A percentile compares a stretch with the other conserved stretches of the same genome.
Conservation (phyloP, 35 echinoderm and acorn worm genomes). For the Amphiura filiformis region DNA sequence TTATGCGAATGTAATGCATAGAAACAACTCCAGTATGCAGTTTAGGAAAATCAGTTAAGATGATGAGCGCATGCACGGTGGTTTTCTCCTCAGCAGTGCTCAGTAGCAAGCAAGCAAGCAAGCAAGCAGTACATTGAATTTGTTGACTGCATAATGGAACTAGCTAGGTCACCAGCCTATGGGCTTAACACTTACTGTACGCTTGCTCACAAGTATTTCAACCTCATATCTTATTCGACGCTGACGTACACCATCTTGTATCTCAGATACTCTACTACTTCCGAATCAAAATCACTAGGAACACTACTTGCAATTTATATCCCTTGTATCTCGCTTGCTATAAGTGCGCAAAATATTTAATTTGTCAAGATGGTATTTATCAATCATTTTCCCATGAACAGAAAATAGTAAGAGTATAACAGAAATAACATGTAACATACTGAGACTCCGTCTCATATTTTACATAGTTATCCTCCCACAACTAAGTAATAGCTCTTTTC, state of each 20-base stretch:
- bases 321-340: neutral
- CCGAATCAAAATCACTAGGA: neutral
- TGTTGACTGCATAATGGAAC: neutral
- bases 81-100: neutral
- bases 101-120: neutral
- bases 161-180: constrained; percentile 9
- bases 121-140: neutral
- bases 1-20: too few relatives aligned
- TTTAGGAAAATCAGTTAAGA: too few relatives aligned
- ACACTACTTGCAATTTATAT: neutral
- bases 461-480: neutral
- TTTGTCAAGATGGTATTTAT: neutral
- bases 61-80: neutral
- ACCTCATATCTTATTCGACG: too few relatives aligned
- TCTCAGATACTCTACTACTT: neutral
- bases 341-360: neutral
- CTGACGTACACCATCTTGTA: neutral
- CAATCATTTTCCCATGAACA: too few relatives aligned
- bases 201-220: neutral
- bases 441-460: neutral
- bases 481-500: neutral
- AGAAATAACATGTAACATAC: neutral
- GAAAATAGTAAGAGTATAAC: neutral
- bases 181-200: neutral
- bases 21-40: too few relatives aligned